Conservation (phyloP, 2,888 invertebrate genomes). For the Uloborus plumipes region DNA sequence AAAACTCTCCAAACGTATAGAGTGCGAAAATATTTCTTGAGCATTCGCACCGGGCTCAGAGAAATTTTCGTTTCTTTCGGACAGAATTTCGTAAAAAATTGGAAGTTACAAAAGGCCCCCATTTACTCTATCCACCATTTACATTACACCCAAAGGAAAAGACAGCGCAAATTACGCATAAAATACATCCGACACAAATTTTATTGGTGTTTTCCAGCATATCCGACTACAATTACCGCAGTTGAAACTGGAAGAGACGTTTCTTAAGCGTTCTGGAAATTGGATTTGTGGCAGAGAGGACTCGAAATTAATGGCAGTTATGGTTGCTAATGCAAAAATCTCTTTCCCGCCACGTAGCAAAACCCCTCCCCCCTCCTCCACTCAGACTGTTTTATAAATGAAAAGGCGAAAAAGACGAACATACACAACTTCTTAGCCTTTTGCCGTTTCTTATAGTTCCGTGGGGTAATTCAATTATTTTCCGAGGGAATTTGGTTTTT, state of each 20-base stretch:
- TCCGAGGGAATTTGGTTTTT: slow-evolving; percentile 57
- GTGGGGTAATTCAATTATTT: slow-evolving; percentile 63
- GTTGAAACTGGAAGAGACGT: slow-evolving; percentile 53
- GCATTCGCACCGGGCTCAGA: too few relatives aligned
- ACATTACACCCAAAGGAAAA: too few relatives aligned
- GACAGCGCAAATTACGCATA: too few relatives aligned
- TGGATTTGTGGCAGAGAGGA: slow-evolving; percentile 62
- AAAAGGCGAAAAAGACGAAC: slow-evolving; percentile 32
- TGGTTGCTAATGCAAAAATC: slow-evolving; percentile 62
- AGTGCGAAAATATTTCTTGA: too few relatives aligned
- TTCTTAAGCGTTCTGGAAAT: slow-evolving; percentile 59
- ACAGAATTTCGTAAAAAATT: too few relatives aligned
- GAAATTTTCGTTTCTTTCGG: too few relatives aligned
- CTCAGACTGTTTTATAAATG: slow-evolving; percentile 35
- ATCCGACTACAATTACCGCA: slow-evolving; percentile 28
- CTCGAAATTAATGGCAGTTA: slow-evolving; percentile 63
- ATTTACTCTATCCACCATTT: too few relatives aligned
- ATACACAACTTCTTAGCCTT: slow-evolving; percentile 10
- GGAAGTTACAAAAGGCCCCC: too few relatives aligned
- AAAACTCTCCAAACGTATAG: too few relatives aligned
- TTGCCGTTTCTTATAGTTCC: slow-evolving; percentile 47
- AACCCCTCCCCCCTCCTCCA: slow-evolving; percentile 2
- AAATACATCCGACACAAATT: too few relatives aligned
- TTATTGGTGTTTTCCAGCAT: slow-evolving; percentile 13
- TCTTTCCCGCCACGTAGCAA: slow-evolving; percentile 20